Percentiles rank a stretch among this genome's conserved stretches.
phyloP scores from a whole-genome alignment of 2,113 vertebrate genomes.

The Corvus hawaiiensis region DNA sequence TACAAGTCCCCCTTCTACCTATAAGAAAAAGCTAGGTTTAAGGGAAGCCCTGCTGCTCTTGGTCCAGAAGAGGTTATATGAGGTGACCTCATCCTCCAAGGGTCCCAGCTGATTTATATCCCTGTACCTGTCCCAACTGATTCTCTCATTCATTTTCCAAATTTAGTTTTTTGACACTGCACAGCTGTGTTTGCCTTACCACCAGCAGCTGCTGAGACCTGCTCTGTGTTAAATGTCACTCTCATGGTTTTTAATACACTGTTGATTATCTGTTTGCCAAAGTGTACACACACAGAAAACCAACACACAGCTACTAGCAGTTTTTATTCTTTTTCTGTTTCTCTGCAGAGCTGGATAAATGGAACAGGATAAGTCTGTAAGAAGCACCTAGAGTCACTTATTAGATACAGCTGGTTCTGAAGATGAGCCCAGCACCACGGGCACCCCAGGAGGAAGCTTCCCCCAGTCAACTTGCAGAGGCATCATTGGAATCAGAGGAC shows the following conservation, averaged over 20 bases:
- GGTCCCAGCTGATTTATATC: neutral
- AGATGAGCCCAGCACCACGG: neutral
- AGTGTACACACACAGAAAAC: neutral
- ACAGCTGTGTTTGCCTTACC: neutral
- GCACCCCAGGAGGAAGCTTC: neutral
- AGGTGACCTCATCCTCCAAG: neutral
- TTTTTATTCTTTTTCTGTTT: neutral
- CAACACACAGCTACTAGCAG: neutral
- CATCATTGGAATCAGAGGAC: neutral
- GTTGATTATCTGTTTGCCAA: neutral
- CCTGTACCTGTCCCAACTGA: neutral
- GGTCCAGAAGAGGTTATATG: neutral
- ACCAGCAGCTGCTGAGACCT: neutral
- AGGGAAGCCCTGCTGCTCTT: neutral
- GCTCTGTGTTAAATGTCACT: neutral
- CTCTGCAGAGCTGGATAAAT: neutral
- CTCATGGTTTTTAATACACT: neutral
- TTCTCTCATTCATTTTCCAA: neutral
- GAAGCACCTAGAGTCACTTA: neutral
- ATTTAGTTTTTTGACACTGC: neutral
- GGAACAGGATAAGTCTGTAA: neutral
- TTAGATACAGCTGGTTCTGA: neutral
- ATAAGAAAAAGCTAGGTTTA: neutral
- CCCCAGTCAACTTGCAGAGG: neutral
- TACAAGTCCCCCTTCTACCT: accelerated